These are phyloP conservation scores for Reticulitermes lucifugus DNA, from an alignment of 2,888 invertebrate species.

Conservation along the genomic window DNA sequence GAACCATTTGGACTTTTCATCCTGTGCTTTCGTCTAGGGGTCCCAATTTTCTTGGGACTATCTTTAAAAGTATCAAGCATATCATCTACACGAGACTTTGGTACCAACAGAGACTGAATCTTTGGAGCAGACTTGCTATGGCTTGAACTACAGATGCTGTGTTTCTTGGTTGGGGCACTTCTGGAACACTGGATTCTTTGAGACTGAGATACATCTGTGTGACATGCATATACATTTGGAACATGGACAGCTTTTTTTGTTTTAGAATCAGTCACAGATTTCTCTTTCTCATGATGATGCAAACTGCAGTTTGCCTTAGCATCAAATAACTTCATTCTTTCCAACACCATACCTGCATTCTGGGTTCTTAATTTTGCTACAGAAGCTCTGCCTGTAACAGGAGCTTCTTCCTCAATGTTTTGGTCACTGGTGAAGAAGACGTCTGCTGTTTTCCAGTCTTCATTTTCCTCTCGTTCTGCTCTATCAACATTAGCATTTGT, in stretches of 20 bases:
- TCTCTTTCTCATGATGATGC: background rate
- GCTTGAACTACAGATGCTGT: background rate
- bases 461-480: background rate
- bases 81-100: background rate
- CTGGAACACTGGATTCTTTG: background rate
- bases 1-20: conserved; percentile 34
- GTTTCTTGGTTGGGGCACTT: background rate
- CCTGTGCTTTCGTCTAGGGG: conserved; percentile 44
- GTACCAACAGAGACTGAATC: background rate
- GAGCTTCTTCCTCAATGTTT: conserved; percentile 54
- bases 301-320: conserved; percentile 34
- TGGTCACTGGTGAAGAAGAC: conserved; percentile 60
- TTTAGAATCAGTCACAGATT: background rate
- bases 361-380: conserved; percentile 77
- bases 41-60: conserved; percentile 50
- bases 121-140: background rate
- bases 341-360: conserved; percentile 84
- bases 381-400: conserved; percentile 73
- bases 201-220: background rate
- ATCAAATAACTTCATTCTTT: conserved; percentile 82
- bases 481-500: background rate
- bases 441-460: conserved; percentile 62
- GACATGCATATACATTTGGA: background rate
- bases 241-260: background rate
- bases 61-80: conserved; percentile 5